Percentiles rank a stretch among this genome's conserved stretches.
phyloP scores from a whole-genome alignment of 2,888 invertebrate genomes.

The Acanthosepion esculentum region DNA sequence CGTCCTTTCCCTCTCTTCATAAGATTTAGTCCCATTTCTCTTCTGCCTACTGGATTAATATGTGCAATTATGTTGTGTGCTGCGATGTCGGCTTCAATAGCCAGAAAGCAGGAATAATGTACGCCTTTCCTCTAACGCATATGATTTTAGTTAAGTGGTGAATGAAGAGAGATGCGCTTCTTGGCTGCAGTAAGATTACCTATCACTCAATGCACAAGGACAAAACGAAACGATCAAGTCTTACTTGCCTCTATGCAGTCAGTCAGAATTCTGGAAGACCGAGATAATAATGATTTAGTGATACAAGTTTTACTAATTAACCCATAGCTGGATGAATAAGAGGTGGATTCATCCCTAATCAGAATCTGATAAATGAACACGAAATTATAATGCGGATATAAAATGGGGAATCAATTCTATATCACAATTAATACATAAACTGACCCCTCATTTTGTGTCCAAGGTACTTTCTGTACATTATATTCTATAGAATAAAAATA shows the following conservation, averaged over 20 bases:
- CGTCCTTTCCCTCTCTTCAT: not conserved
- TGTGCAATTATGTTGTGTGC: not conserved
- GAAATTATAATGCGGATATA: too few species aligned
- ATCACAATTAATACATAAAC: too few species aligned
- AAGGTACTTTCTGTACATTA: too few species aligned
- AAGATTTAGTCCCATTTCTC: not conserved
- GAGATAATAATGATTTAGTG: too few species aligned
- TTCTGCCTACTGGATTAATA: not conserved
- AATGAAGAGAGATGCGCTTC: not conserved
- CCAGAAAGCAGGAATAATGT: not conserved
- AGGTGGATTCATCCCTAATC: too few species aligned
- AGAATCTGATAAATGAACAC: too few species aligned
- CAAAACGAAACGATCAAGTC: not conserved
- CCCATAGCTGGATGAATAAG: too few species aligned
- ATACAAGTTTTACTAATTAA: too few species aligned
- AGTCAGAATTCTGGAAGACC: not conserved
- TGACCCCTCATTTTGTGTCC: too few species aligned
- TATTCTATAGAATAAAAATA: too few species aligned
- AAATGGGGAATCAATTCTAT: too few species aligned
- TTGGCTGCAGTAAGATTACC: not conserved
- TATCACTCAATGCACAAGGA: not conserved
- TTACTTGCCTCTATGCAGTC: not conserved
- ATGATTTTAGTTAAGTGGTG: not conserved
- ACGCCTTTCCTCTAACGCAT: not conserved
- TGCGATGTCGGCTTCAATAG: not conserved